phyloP scores from a whole-genome alignment of 2,797 vertebrate species.

The Xiphophorus birchmanni region DNA sequence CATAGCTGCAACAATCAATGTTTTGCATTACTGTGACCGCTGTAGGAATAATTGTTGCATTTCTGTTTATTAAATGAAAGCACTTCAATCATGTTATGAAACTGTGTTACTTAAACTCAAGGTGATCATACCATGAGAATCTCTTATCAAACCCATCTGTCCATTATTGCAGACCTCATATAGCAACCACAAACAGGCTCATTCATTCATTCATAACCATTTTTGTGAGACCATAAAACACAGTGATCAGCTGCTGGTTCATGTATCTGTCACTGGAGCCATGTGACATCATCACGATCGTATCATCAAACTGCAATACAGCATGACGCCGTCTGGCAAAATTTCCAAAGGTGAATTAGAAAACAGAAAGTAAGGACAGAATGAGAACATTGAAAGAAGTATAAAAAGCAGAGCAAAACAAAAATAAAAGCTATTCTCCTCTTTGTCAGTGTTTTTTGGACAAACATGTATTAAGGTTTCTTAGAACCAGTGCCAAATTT shows the following conservation, averaged over 20 bases:
- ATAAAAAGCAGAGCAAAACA: background rate
- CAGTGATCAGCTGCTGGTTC: background rate
- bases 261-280: background rate
- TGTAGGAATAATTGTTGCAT: background rate
- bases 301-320: background rate
- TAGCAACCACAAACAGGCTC: background rate
- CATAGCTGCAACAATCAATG: background rate
- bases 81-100: background rate
- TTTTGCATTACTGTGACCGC: background rate
- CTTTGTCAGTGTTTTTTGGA: background rate
- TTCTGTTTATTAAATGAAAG: background rate
- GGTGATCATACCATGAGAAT: background rate
- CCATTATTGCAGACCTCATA: background rate
- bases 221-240: background rate
- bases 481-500: background rate
- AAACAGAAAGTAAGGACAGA: background rate
- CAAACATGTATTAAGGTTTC: background rate
- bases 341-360: background rate
- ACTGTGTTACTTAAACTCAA: background rate
- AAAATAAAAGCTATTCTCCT: background rate
- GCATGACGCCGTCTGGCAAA: background rate
- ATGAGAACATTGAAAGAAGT: background rate
- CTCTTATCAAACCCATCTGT: background rate
- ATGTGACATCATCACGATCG: background rate
- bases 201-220: background rate